phyloP scores from a whole-genome alignment of 2,797 vertebrate genomes.

The Botia kubotai region DNA sequence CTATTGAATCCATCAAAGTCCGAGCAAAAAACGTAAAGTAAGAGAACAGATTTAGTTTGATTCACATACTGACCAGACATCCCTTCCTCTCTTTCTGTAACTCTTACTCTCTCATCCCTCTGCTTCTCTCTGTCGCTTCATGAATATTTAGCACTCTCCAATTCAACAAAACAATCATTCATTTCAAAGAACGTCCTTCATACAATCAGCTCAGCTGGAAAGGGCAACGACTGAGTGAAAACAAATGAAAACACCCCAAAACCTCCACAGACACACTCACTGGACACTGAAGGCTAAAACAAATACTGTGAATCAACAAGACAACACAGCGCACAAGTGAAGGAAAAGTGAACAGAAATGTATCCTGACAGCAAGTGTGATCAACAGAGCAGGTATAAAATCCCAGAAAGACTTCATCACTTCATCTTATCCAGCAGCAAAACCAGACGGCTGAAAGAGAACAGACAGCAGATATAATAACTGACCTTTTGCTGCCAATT shows the following conservation, averaged over 20 bases:
- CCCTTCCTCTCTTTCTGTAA: not conserved
- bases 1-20: not conserved
- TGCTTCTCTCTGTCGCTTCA: conserved; percentile 40
- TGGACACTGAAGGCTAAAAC: conserved; percentile 23
- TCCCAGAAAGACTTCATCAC: conserved; percentile 23
- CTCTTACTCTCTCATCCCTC: conserved; percentile 24
- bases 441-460: not conserved
- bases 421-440: conserved; percentile 25
- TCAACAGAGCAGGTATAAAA: not conserved
- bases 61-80: conserved; percentile 17
- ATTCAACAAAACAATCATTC: conserved; percentile 56
- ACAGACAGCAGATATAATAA: not conserved
- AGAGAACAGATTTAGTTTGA: not conserved
- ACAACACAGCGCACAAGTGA: not conserved
- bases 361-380: not conserved
- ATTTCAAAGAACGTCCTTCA: conserved; percentile 53
- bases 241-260: conserved; percentile 50
- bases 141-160: conserved; percentile 54
- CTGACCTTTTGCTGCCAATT: conserved; percentile 25
- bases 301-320: conserved; percentile 42
- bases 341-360: not conserved
- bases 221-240: conserved; percentile 54
- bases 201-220: conserved; percentile 53
- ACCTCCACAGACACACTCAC: conserved; percentile 19
- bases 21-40: not conserved